Percentiles rank a stretch among this genome's conserved stretches.
These are phyloP conservation scores for Philopedon plagiatum DNA, from an alignment of 2,888 invertebrate species.

Conservation along the genomic window DNA sequence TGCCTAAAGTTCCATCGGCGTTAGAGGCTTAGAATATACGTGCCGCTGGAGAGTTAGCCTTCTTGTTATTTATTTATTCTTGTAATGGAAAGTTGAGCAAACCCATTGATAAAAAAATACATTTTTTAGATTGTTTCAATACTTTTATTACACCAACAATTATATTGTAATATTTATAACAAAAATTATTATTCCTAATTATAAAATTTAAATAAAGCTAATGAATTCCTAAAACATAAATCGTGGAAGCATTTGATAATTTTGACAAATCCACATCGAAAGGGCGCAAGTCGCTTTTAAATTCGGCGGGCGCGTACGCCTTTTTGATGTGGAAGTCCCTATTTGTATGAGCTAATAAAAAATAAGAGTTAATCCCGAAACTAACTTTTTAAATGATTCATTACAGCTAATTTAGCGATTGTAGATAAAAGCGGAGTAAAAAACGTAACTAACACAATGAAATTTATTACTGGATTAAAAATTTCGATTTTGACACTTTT, in stretches of 20 bases:
- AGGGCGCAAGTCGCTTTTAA: neutral
- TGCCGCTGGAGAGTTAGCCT: no score
- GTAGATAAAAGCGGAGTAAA: no score
- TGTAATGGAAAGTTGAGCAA: no score
- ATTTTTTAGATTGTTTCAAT: conserved; percentile 48
- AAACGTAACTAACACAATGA: no score
- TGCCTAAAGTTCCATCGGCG: no score
- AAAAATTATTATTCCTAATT: conserved; percentile 67
- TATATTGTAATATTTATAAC: conserved; percentile 70
- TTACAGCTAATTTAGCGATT: no score
- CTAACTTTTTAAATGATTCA: no score
- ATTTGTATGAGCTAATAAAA: conserved; percentile 33
- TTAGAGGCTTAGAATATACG: no score
- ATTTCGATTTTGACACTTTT: no score
- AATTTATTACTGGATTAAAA: no score
- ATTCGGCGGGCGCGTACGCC: neutral
- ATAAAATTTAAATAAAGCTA: conserved; percentile 62
- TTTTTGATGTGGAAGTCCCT: conserved; percentile 9
- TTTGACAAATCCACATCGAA: conserved; percentile 18
- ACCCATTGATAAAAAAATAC: neutral
- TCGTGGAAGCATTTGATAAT: conserved; percentile 53
- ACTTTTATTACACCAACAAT: conserved; percentile 70
- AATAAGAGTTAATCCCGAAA: conserved; percentile 45
- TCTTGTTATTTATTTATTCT: no score
- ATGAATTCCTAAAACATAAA: conserved; percentile 60